A percentile compares a stretch with the other conserved stretches of the same genome.
Evolutionary conservation across 1,140 invertebrate genomes (phyloP).

Genomic region (Drosophila santomea): DNA sequence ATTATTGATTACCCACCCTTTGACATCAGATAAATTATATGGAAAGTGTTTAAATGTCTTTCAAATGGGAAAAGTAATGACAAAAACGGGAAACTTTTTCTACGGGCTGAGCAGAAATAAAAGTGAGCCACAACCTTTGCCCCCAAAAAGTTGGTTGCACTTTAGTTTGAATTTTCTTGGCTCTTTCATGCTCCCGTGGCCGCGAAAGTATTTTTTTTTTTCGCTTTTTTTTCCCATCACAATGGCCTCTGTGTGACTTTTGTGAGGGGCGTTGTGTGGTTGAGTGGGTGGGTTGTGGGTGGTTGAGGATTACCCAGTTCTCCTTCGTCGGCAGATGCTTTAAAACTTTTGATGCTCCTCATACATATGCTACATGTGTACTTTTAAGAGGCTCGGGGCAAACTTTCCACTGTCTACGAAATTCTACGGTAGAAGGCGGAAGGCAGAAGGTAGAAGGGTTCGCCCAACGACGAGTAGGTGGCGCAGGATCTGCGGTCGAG

Average conservation of each 20-base stretch:
- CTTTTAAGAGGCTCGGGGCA: constrained; percentile 52
- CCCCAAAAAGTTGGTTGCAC: constrained; percentile 75
- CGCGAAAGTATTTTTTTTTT: constrained; percentile 55
- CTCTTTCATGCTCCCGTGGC: constrained; percentile 65
- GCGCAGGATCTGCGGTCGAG: constrained; percentile 18
- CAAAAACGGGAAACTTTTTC: constrained; percentile 27
- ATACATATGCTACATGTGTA: constrained; percentile 58
- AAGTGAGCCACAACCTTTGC: constrained; percentile 32
- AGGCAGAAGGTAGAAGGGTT: not conserved
- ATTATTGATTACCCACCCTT: constrained; percentile 3
- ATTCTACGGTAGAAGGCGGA: not conserved
- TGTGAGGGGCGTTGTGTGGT: constrained; percentile 15
- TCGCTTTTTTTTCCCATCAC: constrained; percentile 27
- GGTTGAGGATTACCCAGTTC: constrained; percentile 23
- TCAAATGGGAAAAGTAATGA: constrained; percentile 22
- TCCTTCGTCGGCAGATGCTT: constrained; percentile 39
- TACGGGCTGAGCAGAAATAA: constrained; percentile 32
- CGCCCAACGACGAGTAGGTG: not conserved
- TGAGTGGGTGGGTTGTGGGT: not conserved
- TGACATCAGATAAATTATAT: constrained; percentile 3
- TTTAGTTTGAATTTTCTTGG: constrained; percentile 75
- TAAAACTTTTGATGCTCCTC: constrained; percentile 66
- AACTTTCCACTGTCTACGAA: constrained; percentile 51
- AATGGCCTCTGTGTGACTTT: constrained; percentile 63
- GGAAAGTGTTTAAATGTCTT: constrained; percentile 23